These are phyloP conservation scores for Drosophila helvetica DNA, from an alignment of 2,888 invertebrate genomes.

Conservation along the genomic window DNA sequence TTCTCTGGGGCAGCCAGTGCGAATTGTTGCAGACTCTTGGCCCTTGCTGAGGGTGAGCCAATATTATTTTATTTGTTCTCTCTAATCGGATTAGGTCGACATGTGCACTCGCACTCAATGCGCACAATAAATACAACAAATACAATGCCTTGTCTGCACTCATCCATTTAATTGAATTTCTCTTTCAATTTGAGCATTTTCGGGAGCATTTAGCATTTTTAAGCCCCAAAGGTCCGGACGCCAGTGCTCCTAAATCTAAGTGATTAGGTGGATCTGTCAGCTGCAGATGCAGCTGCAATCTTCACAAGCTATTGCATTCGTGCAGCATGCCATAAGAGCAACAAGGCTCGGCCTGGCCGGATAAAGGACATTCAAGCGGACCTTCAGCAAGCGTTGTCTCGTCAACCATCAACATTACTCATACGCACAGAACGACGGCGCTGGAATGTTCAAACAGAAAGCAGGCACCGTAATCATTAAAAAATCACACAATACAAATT, in stretches of 20 bases:
- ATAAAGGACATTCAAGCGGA: too few relatives aligned
- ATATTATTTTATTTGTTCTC: constrained; percentile 9
- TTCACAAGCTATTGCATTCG: background rate
- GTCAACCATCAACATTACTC: background rate
- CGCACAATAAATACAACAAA: constrained; percentile 3
- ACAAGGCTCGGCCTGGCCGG: too few relatives aligned
- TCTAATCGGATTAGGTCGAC: constrained; percentile 27
- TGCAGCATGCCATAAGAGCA: too few relatives aligned
- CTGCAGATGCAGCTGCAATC: background rate
- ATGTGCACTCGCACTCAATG: constrained; percentile 13
- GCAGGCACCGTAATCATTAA: too few relatives aligned
- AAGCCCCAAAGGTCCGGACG: background rate
- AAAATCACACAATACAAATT: too few relatives aligned
- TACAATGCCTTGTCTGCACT: background rate
- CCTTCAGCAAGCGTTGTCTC: too few relatives aligned
- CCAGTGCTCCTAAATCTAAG: background rate
- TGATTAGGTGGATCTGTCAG: background rate
- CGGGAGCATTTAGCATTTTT: background rate
- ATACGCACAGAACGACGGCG: background rate
- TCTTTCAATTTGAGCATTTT: background rate
- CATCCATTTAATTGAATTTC: constrained; percentile 23
- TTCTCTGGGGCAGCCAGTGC: too few relatives aligned
- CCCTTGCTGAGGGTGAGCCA: too few relatives aligned
- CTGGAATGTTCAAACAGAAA: too few relatives aligned
- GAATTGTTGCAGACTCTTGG: too few relatives aligned